Evolutionary conservation across 1,140 invertebrate genomes (phyloP).

Genomic region (Sinonovacula constricta): DNA sequence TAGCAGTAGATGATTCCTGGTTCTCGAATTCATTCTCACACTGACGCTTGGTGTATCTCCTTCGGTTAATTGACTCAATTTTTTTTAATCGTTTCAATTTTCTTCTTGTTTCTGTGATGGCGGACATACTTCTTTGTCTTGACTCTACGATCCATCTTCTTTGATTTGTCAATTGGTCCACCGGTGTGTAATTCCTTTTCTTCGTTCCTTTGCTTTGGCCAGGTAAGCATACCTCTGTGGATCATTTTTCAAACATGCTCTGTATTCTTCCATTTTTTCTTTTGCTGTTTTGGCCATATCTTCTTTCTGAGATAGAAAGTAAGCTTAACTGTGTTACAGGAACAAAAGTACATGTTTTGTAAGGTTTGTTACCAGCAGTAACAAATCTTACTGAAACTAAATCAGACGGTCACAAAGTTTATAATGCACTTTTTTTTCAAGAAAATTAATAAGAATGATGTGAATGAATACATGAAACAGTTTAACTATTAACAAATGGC

Average conservation of each 20-base stretch:
- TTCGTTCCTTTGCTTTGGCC: slow-evolving; percentile 3
- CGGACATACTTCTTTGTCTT: slow-evolving; percentile 9
- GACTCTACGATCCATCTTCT: background rate
- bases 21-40: slow-evolving; percentile 22
- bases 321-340: no score
- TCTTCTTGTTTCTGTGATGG: slow-evolving; percentile 1
- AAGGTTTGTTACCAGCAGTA: no score
- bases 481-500: no score
- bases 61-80: background rate
- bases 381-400: no score
- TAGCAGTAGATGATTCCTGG: background rate
- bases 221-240: slow-evolving; percentile 8
- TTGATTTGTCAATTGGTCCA: background rate
- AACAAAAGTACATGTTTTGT: no score
- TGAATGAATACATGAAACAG: no score
- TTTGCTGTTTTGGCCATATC: slow-evolving; percentile 14
- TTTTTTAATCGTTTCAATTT: background rate
- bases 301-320: no score
- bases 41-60: background rate
- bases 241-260: slow-evolving; percentile 7
- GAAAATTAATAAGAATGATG: no score
- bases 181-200: slow-evolving; percentile 18
- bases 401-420: no score
- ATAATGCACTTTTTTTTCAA: no score
- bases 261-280: slow-evolving; percentile 24